Conservation (phyloP, 2,113 vertebrate genomes). For the Pelobates fuscus region DNA sequence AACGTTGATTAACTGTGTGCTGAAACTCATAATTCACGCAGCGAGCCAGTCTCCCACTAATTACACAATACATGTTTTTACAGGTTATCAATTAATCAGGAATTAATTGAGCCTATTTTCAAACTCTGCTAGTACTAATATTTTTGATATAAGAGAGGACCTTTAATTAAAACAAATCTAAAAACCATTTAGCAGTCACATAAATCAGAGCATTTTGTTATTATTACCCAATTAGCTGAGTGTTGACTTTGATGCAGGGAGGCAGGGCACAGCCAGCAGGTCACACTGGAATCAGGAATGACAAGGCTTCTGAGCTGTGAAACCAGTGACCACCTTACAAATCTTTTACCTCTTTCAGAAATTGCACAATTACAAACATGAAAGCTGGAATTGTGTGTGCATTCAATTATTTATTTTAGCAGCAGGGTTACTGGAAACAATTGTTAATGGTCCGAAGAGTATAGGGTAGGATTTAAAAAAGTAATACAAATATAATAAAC, state of each 20-base stretch:
- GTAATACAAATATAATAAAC: too few relatives aligned
- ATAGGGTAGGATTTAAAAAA: too few relatives aligned
- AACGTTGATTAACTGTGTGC: constrained; percentile 18
- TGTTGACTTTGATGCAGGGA: constrained; percentile 41
- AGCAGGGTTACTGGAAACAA: neutral
- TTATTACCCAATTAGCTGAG: constrained; percentile 15
- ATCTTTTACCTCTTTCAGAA: neutral
- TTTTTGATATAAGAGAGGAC: constrained; percentile 28
- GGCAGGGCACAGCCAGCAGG: constrained; percentile 22
- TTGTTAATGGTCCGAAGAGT: neutral
- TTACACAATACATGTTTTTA: constrained; percentile 1
- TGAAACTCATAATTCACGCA: constrained; percentile 7
- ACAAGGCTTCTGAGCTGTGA: constrained; percentile 21
- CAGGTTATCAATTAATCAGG: constrained; percentile 34
- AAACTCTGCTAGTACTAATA: constrained; percentile 19
- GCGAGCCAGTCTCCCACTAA: constrained; percentile 13
- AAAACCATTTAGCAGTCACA: constrained; percentile 6
- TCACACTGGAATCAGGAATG: constrained; percentile 26
- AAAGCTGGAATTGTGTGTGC: constrained; percentile 22
- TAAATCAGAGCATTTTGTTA: constrained; percentile 34
- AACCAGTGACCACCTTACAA: constrained; percentile 25
- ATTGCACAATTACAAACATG: constrained; percentile 22
- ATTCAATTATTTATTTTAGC: constrained; percentile 16
- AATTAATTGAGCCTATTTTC: constrained; percentile 15
- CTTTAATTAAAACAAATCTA: constrained; percentile 42